These are phyloP conservation scores for Reinhardtius hippoglossoides DNA, from an alignment of 2,113 vertebrate species.

Conservation along the genomic window DNA sequence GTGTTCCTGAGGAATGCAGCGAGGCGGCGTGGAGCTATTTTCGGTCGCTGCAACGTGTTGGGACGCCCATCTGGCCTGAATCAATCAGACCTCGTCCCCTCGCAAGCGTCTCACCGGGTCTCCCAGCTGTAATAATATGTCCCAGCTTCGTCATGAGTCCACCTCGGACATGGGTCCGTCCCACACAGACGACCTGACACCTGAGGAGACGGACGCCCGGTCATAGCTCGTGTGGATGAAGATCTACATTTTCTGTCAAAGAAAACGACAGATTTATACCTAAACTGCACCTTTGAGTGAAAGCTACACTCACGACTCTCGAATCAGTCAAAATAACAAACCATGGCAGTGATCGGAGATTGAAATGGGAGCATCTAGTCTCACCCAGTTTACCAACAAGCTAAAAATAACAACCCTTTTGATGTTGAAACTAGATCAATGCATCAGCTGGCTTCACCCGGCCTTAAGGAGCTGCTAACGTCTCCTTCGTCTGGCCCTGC, in stretches of 20 bases:
- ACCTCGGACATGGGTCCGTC: constrained; percentile 80
- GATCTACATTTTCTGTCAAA: background rate
- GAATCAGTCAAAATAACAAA: constrained; percentile 16
- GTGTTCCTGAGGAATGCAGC: constrained; percentile 84
- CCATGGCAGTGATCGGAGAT: constrained; percentile 39
- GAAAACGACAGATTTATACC: background rate
- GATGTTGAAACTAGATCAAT: constrained; percentile 69
- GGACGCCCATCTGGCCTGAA: constrained; percentile 95
- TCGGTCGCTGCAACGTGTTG: constrained; percentile 87
- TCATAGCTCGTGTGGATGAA: background rate
- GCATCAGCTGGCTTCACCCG: constrained; percentile 58
- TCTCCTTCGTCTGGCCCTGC: constrained; percentile 15
- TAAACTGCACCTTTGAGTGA: background rate
- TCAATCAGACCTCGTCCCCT: constrained; percentile 89
- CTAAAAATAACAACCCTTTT: constrained; percentile 68
- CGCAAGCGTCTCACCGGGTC: constrained; percentile 76
- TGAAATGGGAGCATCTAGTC: constrained; percentile 51
- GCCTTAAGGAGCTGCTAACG: constrained; percentile 47
- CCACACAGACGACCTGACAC: constrained; percentile 51
- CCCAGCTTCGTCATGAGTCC: constrained; percentile 77
- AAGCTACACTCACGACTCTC: constrained; percentile 11
- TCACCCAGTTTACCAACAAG: constrained; percentile 58
- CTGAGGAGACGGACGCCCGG: constrained; percentile 36
- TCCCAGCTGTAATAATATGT: constrained; percentile 94
- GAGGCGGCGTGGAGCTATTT: constrained; percentile 89